Evolutionary conservation across 1,140 invertebrate genomes (phyloP), one percentile per base, ranked within the genome.

Genomic region (Paramacrobiotus metropolitanus): DNA sequence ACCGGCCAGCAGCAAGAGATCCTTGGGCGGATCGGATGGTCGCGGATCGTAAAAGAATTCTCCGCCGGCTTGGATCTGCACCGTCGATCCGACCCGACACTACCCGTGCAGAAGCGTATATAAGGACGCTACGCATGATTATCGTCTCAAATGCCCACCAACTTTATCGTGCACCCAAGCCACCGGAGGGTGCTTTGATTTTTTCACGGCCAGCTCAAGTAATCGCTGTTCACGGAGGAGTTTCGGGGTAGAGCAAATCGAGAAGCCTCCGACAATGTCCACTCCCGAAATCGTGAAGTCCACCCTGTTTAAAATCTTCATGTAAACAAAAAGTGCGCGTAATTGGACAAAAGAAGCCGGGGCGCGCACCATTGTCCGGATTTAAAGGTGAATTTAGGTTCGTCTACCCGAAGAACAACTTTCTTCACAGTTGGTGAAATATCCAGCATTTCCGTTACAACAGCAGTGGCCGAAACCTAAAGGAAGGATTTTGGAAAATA

Each of bases 1-100:
- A 24, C 73, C 73, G 21, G 71, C 73, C 55, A 75, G 64, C n/a
- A 74, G 65, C n/a, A 75, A 45, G 21, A 74, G 60, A 59, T 72
- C 64, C 18, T 61, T 30, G 44, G 60, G 31, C 65, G 60, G 20
- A 0, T 48, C 31, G 2, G 65, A 44, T 29, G 63, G 28, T 0
- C 66, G 62, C 15, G 66, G 66, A 60, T 71, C 67, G 65, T 68
- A 72, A 61, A 61, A 71, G 60, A 72, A 71, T 55, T 74, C 70
- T 3, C 73, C 73, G 40, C 72, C 73, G 44, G 68, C 67, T 60
- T 68, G 59, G 24, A 74, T 61, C 20, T 65, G 44, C 21, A 74
- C 65, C 59, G 67, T 61, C 30, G 64, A 62, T 4, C 71, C 73
- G 55, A 65, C 64, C 45, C 62, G 61, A 64, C 73, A 73, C 70